Evolutionary conservation across 2,888 invertebrate species (phyloP), one percentile per base, ranked within the genome.

Genomic region (Antheraea yamamai): DNA sequence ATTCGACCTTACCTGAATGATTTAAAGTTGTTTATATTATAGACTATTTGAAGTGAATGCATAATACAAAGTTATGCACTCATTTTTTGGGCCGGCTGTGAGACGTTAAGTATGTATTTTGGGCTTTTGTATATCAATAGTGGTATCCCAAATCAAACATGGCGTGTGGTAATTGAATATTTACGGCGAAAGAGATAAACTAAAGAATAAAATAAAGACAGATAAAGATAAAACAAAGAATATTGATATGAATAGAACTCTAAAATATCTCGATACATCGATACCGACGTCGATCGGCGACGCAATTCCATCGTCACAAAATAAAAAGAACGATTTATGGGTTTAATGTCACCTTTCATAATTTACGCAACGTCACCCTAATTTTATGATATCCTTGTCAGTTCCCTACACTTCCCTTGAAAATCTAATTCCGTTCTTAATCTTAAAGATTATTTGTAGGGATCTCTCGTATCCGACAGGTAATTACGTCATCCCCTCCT

Each of bases 401-500:
- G 52, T 58, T 51, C 55, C 66, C 51, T 73, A 72, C 73, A 61
- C 18, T n/a, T 55, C 71, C 72, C 61, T 74, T 74, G 76, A 77
- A 74, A 80, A 78, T 79, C 74, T 82, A 81, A 83, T 85, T 84
- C 79, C 76, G 76, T 80, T 80, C 81, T 72, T 75, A 75, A 81
- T 84, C 79, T 78, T 78, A 61, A 55, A 80, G 80, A 85, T 83
- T 47, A 47, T 47, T 85, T 80, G 79, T 66, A 66, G 26, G 64
- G 82, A 79, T 80, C 79, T 80, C 79, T 81, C 76, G 78, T 80
- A 78, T 78, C 35, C 73, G 85, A 84, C 85, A 83, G 86, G 82
- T 83, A 83, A 87, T 85, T 83, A 81, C 79, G 77, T 77, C 77
- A 79, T 79, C 73, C 77, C 76, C 47, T 68, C 73, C 35, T 39